Evolutionary conservation across 2,888 invertebrate species (phyloP), one percentile per base, ranked within the genome.

Genomic region (Endomychus coccineus): DNA sequence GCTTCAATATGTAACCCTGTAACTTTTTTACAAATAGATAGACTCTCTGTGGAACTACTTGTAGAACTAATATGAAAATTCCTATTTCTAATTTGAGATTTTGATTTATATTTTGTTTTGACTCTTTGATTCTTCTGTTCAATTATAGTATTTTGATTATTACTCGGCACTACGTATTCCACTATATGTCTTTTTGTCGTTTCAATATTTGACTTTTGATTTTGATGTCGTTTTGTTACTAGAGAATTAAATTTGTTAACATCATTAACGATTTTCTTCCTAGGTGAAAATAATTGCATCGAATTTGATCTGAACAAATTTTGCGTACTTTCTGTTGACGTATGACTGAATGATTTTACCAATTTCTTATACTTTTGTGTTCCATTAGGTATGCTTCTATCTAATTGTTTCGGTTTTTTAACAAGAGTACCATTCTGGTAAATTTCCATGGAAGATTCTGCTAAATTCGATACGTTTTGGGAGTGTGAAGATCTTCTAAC

Each of bases 261-360:
- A 6, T 71, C 25, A 66, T 69, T 9, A 67, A 56, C n/a, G 66
- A 54, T 48, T 64, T 70, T 50, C 59, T 58, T 55, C 67, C 71
- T 66, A 15, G 71, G 73, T 4, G 71, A 50, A 27, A 56, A 53
- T 9, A 37, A 45, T 34, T 56, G 57, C 48, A 54, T 50, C 3
- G 57, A 58, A 29, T 46, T 54, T 2, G 56, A 52, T 23, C 54
- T 40, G 33, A 54, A 49, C 29, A 58, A 49, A 34, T 49, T 51
- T 29, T 50, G 46, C n/a, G 28, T 40, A 28, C 41, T 45, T 6
- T 48, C 48, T 4, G 42, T 42, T 14, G 47, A 44, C 4, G 51
- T 54, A 29, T 52, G 50, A 29, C 54, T 56, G 9, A 48, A 27
- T 3, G 55, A 55, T 39, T 56, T 58, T 2, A 54, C 51, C 16